Base-by-base conservation (phyloP, 92 coral and sea anemone genomes). In the Phenganax subtilis region DNA sequence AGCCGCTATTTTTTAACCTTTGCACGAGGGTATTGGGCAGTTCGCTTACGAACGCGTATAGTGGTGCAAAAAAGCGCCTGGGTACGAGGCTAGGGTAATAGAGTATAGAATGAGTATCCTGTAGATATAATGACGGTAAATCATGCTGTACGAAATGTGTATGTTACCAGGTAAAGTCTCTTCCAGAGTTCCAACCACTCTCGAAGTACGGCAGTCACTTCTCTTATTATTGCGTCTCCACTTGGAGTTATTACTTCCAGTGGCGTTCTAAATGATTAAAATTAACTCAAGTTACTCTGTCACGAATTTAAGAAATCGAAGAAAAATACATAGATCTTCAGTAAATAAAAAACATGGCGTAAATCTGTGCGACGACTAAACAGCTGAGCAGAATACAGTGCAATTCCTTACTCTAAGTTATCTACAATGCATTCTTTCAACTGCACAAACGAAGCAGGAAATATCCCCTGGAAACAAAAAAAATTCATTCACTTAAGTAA, bases 171-270 rank as follows among this genome's bases (percentile, higher is more conserved):
- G 82, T 90, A 94, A 14, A 85, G 87, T 55, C 87, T 90, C 78
- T 94, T 94, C 98, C 98, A 94, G 77, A 92, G 91, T 8, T 90
- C 88, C 57, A 88, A 69, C 98, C 98, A 94, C 83, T 94, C 98
- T 76, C 92, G 89, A 53, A 94, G 73, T 69, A 94, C 96, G 56
- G 91, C 91, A 12, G 98, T 92, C 80, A 94, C 84, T 80, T 94
- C 98, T 59, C 90, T 94, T 30, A 94, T 93, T 51, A 91, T 88
- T 54, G 92, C 86, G 81, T 94, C 98, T 75, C 92, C 98, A 64
- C 89, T 88, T 14, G 98, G 92, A 47, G 76, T 86, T 60, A 94
- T 89, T 60, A 85, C 85, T 77, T 94, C 98, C 57, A 72, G 72
- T 51, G 86, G 61, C 51, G 98, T 91, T 16, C 98, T 94, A 54